Percentiles rank a stretch among this genome's conserved stretches.
These are phyloP conservation scores for Periparus ater DNA, from an alignment of 2,797 vertebrate genomes.

Conservation along the genomic window DNA sequence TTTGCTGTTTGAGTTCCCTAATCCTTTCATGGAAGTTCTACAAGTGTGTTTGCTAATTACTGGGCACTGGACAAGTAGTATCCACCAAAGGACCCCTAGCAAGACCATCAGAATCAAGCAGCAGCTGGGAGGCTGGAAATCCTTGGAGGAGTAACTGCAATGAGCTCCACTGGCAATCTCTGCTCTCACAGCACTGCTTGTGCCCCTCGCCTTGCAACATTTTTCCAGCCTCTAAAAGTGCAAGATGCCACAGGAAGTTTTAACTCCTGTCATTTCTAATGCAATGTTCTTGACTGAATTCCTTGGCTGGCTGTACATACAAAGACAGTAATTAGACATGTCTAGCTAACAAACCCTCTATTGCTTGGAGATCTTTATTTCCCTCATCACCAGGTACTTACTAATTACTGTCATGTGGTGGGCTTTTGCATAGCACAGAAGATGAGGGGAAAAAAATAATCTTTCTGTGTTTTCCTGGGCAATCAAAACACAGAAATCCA, in stretches of 20 bases:
- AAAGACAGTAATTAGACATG: not conserved
- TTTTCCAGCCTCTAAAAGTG: not conserved
- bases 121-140: not conserved
- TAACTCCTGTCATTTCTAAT: not conserved
- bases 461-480: not conserved
- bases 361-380: not conserved
- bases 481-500: not conserved
- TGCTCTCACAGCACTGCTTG: not conserved
- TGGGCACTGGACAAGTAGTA: not conserved
- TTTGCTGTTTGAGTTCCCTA: not conserved
- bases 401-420: not conserved
- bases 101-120: not conserved
- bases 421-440: not conserved
- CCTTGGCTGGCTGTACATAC: not conserved
- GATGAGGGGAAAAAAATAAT: rapidly evolving
- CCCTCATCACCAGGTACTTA: not conserved
- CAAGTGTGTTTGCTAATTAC: not conserved
- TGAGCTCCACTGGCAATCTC: not conserved
- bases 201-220: not conserved
- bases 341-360: not conserved
- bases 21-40: not conserved
- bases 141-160: not conserved
- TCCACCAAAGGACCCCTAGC: not conserved
- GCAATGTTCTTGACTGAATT: not conserved
- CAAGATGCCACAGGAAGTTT: not conserved